These are phyloP conservation scores for Erpetoichthys calabaricus DNA, from an alignment of 2,797 vertebrate species.

Conservation along the genomic window DNA sequence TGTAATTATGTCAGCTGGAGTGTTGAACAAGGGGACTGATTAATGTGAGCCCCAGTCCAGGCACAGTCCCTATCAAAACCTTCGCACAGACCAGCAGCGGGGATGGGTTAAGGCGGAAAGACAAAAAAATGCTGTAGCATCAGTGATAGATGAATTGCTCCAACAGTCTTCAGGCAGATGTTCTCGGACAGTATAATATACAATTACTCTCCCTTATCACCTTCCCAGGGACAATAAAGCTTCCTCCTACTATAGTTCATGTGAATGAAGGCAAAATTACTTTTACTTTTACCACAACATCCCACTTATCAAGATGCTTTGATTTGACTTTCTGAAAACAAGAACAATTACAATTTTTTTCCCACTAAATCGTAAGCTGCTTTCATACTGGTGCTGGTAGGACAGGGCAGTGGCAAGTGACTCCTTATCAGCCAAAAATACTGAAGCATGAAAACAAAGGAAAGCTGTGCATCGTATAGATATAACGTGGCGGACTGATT, in stretches of 20 bases:
- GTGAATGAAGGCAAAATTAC: slow-evolving; percentile 94
- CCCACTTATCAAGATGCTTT: slow-evolving; percentile 81
- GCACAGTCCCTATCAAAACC: slow-evolving; percentile 82
- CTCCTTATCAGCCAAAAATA: too few relatives aligned
- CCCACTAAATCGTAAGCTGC: too few relatives aligned
- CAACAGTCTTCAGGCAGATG: slow-evolving; percentile 96
- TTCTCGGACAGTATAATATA: slow-evolving; percentile 98
- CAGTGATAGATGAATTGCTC: slow-evolving; percentile 93
- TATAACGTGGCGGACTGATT: too few relatives aligned
- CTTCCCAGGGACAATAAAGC: slow-evolving; percentile 98
- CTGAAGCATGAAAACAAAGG: too few relatives aligned
- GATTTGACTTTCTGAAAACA: slow-evolving; percentile 46
- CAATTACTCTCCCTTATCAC: slow-evolving; percentile 99
- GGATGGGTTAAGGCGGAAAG: slow-evolving; percentile 61
- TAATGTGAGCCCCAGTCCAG: slow-evolving; percentile 84
- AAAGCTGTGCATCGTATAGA: too few relatives aligned
- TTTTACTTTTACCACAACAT: slow-evolving; percentile 93
- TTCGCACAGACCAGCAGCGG: slow-evolving; percentile 55
- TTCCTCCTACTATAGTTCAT: slow-evolving; percentile 95
- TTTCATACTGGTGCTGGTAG: too few relatives aligned
- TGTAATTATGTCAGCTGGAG: slow-evolving; percentile 92
- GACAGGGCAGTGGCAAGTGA: too few relatives aligned
- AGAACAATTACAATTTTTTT: not conserved
- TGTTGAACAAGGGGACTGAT: slow-evolving; percentile 81
- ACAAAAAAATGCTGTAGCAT: slow-evolving; percentile 56